Base-by-base conservation (phyloP, 2,888 invertebrate species). In the Noctua comes region DNA sequence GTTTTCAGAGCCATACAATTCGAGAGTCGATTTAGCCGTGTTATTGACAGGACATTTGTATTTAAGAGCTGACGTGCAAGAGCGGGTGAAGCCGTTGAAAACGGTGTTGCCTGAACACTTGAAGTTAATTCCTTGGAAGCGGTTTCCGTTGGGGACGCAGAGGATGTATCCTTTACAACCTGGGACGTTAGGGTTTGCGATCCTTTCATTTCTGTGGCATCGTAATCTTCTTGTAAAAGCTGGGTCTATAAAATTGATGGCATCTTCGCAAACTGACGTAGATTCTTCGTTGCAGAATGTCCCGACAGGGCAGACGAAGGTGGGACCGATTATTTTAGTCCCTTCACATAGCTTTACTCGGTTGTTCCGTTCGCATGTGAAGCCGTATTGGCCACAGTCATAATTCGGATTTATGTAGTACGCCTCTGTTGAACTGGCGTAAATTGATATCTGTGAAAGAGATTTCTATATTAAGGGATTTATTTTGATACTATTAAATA, bases 111-210 rank as follows among this genome's bases (percentile, higher is more conserved):
- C 97, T 0, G 95, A 92, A 79, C 97, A 97, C 83, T 95, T 95
- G 84, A 96, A 97, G 79, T 96, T 96, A 73, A 96, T 95, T 27
- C 95, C 96, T 91, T 96, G 96, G 85, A 96, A 96, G 57, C 95
- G 94, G 77, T 93, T 94, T 81, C 94, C 95, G 84, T 95, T 96
- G 0, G 95, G 93, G 40, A 97, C 95, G 85, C 97, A 97, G 0
- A 97, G 90, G 64, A 97, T 96, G 86, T 97, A 97, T 13, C 96
- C 96, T 89, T 97, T 97, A 88, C 97, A 97, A 7, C 92, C 94
- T 1, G 95, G 93, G 0, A 96, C 95, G 75, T 90, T 95, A 0
- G 96, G 94, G 78, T 97, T 97, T 0, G 95, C 95, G 16, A 97
- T 92, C 80, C 97, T 93, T 87, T 97, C 96, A 79, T 95, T 94